Conservation (phyloP, 2,888 invertebrate genomes). For the Hirtodrosophila duncani region DNA sequence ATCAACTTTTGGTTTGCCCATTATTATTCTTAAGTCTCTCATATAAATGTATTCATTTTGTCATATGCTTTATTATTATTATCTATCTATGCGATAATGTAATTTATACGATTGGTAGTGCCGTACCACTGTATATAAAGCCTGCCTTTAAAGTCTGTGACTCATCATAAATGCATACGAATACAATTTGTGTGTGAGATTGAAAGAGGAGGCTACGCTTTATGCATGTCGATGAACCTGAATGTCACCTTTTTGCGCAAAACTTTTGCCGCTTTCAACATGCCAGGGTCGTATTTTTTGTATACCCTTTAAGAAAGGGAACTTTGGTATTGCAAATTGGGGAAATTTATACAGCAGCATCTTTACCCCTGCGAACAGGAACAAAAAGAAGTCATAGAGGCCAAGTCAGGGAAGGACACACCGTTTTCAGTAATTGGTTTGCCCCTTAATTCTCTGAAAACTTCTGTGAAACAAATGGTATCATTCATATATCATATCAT, state of each 20-base stretch:
- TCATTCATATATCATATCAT: too few species aligned
- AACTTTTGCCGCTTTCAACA: slow-evolving; percentile 1
- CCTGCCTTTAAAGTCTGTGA: slow-evolving; percentile 42
- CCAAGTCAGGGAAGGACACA: too few species aligned
- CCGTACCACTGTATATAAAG: slow-evolving; percentile 1
- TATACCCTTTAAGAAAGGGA: too few species aligned
- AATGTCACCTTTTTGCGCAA: slow-evolving; percentile 9
- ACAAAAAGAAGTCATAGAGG: too few species aligned
- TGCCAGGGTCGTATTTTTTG: slow-evolving; percentile 4
- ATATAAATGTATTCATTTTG: slow-evolving; percentile 18
- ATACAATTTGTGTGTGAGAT: slow-evolving; percentile 11
- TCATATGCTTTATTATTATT: slow-evolving; percentile 38
- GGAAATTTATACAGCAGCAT: too few species aligned
- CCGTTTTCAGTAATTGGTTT: too few species aligned
- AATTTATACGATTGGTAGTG: slow-evolving; percentile 13
- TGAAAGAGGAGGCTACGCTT: slow-evolving; percentile 31
- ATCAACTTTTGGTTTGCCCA: slow-evolving; percentile 30
- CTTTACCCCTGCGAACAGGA: too few species aligned
- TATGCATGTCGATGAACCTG: slow-evolving; percentile 57
- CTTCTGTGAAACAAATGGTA: too few species aligned
- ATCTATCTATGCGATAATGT: slow-evolving; percentile 32
- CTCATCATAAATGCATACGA: slow-evolving; percentile 41
- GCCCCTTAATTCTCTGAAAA: too few species aligned
- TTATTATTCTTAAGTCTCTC: slow-evolving; percentile 37
- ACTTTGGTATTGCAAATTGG: too few species aligned